Evolutionary conservation across 2,888 invertebrate genomes (phyloP).

Genomic region (Conops quadrifasciatus): DNA sequence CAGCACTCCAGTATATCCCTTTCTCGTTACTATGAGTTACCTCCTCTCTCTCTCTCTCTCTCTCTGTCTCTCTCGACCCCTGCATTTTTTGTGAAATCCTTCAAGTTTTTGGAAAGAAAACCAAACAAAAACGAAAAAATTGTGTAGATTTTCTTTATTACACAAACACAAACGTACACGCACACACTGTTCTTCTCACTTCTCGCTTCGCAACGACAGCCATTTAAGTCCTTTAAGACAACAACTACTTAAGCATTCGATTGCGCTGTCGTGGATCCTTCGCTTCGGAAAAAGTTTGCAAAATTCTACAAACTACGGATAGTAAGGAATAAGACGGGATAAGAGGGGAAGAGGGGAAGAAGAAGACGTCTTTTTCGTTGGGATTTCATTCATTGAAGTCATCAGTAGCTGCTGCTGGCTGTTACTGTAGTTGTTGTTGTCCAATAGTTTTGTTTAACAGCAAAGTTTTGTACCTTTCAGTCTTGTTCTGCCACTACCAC

Average conservation of each 20-base stretch:
- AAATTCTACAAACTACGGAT: constrained; percentile 12
- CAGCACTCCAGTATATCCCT: neutral
- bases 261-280: constrained; percentile 46
- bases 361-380: constrained; percentile 7
- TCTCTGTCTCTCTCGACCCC: neutral
- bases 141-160: constrained; percentile 31
- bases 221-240: constrained; percentile 48
- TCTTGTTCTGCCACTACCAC: no score
- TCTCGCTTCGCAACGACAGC: constrained; percentile 12
- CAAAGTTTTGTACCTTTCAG: constrained; percentile 10
- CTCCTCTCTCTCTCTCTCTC: neutral
- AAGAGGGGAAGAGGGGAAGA: neutral
- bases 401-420: constrained; percentile 2
- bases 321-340: neutral
- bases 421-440: constrained; percentile 1
- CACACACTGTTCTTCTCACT: neutral
- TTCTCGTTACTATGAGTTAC: constrained; percentile 19
- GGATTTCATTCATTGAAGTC: constrained; percentile 19
- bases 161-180: constrained; percentile 5
- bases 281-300: constrained; percentile 32
- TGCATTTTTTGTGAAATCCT: neutral
- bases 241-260: constrained; percentile 61
- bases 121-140: constrained; percentile 32
- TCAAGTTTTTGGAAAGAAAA: constrained; percentile 32
- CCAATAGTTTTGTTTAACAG: constrained; percentile 2